Evolutionary conservation across 2,888 invertebrate genomes (phyloP), one percentile per base, ranked within the genome.

Genomic region (Eristalis arbustorum): DNA sequence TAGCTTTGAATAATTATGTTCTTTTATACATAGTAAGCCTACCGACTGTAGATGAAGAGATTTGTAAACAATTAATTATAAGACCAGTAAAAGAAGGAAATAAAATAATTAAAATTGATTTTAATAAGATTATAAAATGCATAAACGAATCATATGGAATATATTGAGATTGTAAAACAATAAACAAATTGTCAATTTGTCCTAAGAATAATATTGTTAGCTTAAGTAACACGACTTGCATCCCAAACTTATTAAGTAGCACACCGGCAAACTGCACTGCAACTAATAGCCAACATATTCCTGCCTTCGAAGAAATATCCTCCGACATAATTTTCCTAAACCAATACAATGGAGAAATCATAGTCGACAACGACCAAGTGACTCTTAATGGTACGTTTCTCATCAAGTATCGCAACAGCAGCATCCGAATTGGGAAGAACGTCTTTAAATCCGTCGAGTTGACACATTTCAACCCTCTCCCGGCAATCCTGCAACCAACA

Each of bases 1-100:
- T 88, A 10, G 34, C 71, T 56, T 67, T 63, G 6, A 87, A 71
- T 69, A 68, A 69, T 42, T 25, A 34, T 11, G 28, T 56, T 22
- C 59, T 83, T 56, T 72, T 88, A 13, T 83, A 59, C 34, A 66
- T 84, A 42, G 57, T 77, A 62, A 72, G 68, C 56, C 71, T 84
- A 69, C 79, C 83, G n/a, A 59, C 72, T 11, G 75, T 69, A 56
- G 49, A 14, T 28, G n/a, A 83, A 49, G 40, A 69, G 57, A 69
- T 63, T 25, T 84, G 62, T 67, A 67, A 57, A 10, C 22, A 0
- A 18, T 57, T 57, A 11, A 11, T 37, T 11, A 37, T 37, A 37
- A 34, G 18, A 57, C 22, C 18, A 57, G 57, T 57, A n/a, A 57
- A 57, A 57, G 3, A 22, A 3, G 18, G 18, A n/a, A 57, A 18